Percentiles rank a stretch among this genome's conserved stretches.
Conservation (phyloP, 2,113 vertebrate species). For the Raja brachyura region DNA sequence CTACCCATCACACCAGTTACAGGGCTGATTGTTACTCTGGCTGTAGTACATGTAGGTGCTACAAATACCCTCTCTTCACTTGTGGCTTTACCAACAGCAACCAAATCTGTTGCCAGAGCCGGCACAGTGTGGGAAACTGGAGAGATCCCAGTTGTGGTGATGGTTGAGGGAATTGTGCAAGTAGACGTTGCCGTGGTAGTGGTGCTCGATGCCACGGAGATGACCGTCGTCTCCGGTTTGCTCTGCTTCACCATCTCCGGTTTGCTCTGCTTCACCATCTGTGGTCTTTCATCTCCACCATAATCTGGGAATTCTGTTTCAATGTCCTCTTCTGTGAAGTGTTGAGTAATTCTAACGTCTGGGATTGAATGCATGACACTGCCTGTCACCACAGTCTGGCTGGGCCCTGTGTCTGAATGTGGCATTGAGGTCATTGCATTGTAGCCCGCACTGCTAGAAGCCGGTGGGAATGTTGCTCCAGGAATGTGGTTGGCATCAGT, state of each 20-base stretch:
- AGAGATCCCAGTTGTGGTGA: neutral
- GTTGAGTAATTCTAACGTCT: slow-evolving; percentile 94
- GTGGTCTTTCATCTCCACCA: slow-evolving; percentile 48
- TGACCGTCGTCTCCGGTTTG: slow-evolving; percentile 40
- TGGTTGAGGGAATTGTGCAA: slow-evolving; percentile 57
- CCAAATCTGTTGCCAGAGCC: slow-evolving; percentile 46
- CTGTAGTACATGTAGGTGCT: slow-evolving; percentile 46
- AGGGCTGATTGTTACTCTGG: slow-evolving; percentile 49
- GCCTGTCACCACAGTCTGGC: slow-evolving; percentile 39
- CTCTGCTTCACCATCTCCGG: neutral
- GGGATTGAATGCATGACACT: slow-evolving; percentile 82
- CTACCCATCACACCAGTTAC: slow-evolving; percentile 42
- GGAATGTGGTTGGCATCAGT: slow-evolving; percentile 41
- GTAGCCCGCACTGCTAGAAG: slow-evolving; percentile 49
- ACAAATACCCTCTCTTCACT: slow-evolving; percentile 41
- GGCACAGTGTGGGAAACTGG: slow-evolving; percentile 34
- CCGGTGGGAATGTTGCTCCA: slow-evolving; percentile 44
- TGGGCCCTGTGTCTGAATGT: slow-evolving; percentile 48
- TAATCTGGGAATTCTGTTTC: slow-evolving; percentile 77
- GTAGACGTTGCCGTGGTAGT: slow-evolving; percentile 63
- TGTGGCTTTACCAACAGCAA: slow-evolving; percentile 55
- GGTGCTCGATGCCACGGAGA: slow-evolving; percentile 60
- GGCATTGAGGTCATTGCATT: slow-evolving; percentile 48
- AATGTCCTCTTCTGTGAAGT: slow-evolving; percentile 86
- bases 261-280: no score